Evolutionary conservation across 1,140 invertebrate genomes (phyloP), one percentile per base, ranked within the genome.

Genomic region (Pentalonia nigronervosa): DNA sequence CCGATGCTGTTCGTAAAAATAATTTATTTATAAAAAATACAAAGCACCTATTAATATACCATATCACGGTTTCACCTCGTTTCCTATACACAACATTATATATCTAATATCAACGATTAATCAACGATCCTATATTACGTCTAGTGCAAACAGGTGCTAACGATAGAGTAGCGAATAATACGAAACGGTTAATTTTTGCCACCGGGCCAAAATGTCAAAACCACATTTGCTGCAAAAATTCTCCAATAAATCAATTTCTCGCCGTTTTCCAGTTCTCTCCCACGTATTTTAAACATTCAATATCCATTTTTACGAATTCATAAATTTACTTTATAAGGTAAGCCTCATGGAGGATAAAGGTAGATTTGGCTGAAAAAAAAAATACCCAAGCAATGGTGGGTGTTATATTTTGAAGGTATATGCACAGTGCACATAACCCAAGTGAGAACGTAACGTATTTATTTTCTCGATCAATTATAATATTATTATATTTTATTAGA

Each of bases 101-200:
- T 76, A 76, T 76, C 14, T 76, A 30, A 14, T 14, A 11, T n/a
- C 30, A n/a, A 76, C 60, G 14, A 76, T 76, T 76, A 76, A 76
- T 76, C 60, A 76, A 17, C n/a, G 30, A 76, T 76, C 14, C 30
- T 30, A 17, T 76, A n/a, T 76, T n/a, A 14, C n/a, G 60, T 76
- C 60, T 76, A 76, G 60, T 76, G 30, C 60, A 76, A 76, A 76
- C 60, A 76, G 60, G 60, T 76, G 60, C 60, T 34, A 76, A 76
- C 60, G 60, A 76, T 76, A 76, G n/a, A 76, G 60, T 76, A 14
- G 60, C 30, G 14, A 76, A 76, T 76, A n/a, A 76, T 76, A 76
- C n/a, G 14, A n/a, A 76, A 76, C 0, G 4, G 60, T 76, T 76
- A 76, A n/a, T 76, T 76, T 76, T 76, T 76, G n/a, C 60, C 60